These are phyloP conservation scores for Euzetes globulus DNA, from an alignment of 2,888 invertebrate genomes.

Conservation along the genomic window DNA sequence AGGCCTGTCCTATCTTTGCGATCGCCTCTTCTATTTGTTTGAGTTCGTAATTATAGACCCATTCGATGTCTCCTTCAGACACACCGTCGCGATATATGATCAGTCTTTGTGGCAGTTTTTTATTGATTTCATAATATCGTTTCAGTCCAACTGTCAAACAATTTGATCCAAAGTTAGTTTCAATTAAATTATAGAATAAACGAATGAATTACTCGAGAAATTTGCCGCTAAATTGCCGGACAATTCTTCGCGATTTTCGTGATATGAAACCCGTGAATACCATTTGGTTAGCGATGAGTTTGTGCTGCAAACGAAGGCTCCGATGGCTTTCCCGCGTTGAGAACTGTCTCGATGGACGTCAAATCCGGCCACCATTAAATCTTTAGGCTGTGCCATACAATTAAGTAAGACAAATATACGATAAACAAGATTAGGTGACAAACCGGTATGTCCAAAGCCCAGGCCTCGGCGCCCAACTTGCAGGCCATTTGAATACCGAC, in stretches of 20 bases:
- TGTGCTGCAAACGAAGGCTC: conserved; percentile 52
- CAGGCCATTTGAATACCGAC: conserved; percentile 86
- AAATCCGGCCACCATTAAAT: conserved; percentile 68
- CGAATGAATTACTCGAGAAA: conserved; percentile 33
- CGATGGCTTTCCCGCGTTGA: conserved; percentile 53
- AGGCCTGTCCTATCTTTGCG: not conserved
- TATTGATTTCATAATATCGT: conserved; percentile 52
- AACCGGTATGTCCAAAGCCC: conserved; percentile 65
- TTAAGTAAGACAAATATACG: too few species aligned
- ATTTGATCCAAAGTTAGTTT: too few species aligned
- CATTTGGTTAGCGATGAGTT: conserved; percentile 48
- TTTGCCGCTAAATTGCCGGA: conserved; percentile 36
- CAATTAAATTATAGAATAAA: conserved; percentile 45
- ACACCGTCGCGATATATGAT: conserved; percentile 89
- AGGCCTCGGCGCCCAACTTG: conserved; percentile 84
- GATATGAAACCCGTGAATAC: conserved; percentile 44
- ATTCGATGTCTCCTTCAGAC: conserved; percentile 78
- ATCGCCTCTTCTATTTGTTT: conserved; percentile 45
- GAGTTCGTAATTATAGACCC: conserved; percentile 72
- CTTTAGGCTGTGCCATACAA: conserved; percentile 35
- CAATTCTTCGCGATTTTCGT: conserved; percentile 38
- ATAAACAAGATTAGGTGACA: too few species aligned
- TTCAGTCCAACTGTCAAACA: too few species aligned
- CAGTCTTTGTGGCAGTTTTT: conserved; percentile 60
- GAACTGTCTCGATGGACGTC: conserved; percentile 50